Conservation (phyloP, 1,140 invertebrate species). For the Pogonus chalceus region DNA sequence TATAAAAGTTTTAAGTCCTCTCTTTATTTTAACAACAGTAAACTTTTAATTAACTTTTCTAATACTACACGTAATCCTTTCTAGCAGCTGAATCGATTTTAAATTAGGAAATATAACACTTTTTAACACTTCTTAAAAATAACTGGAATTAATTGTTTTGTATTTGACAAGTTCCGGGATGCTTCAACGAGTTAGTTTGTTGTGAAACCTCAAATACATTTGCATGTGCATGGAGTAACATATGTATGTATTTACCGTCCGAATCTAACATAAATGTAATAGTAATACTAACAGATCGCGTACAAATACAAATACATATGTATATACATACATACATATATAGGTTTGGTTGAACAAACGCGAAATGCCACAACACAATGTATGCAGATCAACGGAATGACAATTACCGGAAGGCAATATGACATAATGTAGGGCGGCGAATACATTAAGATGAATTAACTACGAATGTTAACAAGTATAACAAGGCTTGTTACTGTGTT, state of each 20-base stretch:
- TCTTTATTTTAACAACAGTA: constrained; percentile 6
- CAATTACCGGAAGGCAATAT: constrained; percentile 4
- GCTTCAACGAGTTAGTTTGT: too few species aligned
- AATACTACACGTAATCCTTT: constrained; percentile 1
- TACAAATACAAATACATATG: not conserved
- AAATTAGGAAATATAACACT: constrained; percentile 1
- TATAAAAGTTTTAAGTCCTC: constrained; percentile 4
- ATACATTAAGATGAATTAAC: constrained; percentile 7
- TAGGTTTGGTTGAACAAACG: too few species aligned
- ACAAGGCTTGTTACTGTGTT: constrained; percentile 7
- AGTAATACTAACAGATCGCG: too few species aligned
- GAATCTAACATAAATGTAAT: too few species aligned
- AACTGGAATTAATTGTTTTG: too few species aligned
- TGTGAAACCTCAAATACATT: too few species aligned
- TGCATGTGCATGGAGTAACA: too few species aligned
- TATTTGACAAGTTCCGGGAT: too few species aligned
- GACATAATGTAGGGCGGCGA: not conserved
- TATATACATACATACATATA: not conserved
- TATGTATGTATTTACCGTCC: too few species aligned
- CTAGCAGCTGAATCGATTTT: not conserved
- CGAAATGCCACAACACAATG: not conserved
- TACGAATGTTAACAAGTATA: constrained; percentile 7
- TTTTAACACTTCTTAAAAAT: constrained; percentile 5
- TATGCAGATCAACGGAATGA: constrained; percentile 6
- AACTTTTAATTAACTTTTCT: constrained; percentile 7